A percentile compares a stretch with the other conserved stretches of the same genome.
Evolutionary conservation across 1,140 invertebrate genomes (phyloP).

Genomic region (Drosophila triauraria): DNA sequence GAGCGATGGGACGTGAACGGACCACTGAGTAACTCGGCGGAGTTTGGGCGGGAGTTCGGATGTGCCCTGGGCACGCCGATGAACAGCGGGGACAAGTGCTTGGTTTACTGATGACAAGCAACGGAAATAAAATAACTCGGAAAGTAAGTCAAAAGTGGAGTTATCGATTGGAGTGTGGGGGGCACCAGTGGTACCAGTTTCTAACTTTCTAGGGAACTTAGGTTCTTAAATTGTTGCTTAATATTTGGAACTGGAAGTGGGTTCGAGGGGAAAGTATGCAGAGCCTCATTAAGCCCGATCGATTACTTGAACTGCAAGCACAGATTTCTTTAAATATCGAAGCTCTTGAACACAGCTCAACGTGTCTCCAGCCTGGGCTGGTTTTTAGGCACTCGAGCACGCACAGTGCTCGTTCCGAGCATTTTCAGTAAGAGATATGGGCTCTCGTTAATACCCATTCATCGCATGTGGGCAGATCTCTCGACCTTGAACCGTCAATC

Average conservation of each 20-base stretch:
- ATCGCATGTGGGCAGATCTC: conserved; percentile 53
- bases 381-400: conserved; percentile 63
- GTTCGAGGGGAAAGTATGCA: not conserved
- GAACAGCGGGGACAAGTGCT: conserved; percentile 80
- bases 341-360: conserved; percentile 40
- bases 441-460: conserved; percentile 33
- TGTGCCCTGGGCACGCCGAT: conserved; percentile 66
- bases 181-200: not conserved
- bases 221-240: not conserved
- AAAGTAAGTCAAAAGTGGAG: conserved; percentile 25
- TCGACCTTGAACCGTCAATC: conserved; percentile 69
- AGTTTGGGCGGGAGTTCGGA: conserved; percentile 71
- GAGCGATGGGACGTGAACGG: conserved; percentile 75
- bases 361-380: conserved; percentile 40
- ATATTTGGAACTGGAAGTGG: not conserved
- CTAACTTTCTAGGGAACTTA: no score
- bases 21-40: conserved; percentile 64
- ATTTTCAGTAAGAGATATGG: conserved; percentile 37
- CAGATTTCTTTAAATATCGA: conserved; percentile 59
- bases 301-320: conserved; percentile 21
- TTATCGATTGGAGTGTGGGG: conserved; percentile 14
- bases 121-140: conserved; percentile 17
- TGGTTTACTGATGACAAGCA: conserved; percentile 51
- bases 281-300: conserved; percentile 21
- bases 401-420: conserved; percentile 56